Conservation (phyloP, 2,113 vertebrate genomes). For the Brachionichthys hirsutus region DNA sequence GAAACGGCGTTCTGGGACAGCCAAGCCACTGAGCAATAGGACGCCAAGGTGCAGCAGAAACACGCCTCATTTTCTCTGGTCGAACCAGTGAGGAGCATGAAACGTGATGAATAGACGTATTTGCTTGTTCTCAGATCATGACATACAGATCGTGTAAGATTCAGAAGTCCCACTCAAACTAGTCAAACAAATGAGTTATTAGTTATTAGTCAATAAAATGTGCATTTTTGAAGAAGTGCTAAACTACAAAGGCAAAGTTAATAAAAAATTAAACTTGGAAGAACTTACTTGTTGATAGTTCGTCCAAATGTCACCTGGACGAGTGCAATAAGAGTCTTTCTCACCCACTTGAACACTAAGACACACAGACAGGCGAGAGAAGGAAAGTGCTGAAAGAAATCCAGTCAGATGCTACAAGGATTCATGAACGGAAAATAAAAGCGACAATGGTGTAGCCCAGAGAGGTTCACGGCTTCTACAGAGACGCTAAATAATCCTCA, state of each 20-base stretch:
- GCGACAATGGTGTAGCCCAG: not conserved
- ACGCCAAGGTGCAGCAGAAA: too few relatives aligned
- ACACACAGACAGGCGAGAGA: conserved; percentile 6
- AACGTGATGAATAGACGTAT: too few relatives aligned
- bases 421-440: not conserved
- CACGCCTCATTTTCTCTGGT: too few relatives aligned
- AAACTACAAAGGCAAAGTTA: not conserved
- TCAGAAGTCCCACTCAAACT: too few relatives aligned
- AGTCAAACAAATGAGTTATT: too few relatives aligned
- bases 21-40: too few relatives aligned
- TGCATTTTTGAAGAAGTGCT: too few relatives aligned
- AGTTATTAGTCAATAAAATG: too few relatives aligned
- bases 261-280: not conserved
- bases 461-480: not conserved
- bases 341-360: conserved; percentile 99
- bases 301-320: conserved; percentile 99
- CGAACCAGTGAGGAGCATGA: too few relatives aligned
- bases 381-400: not conserved
- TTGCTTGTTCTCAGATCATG: not conserved
- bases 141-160: too few relatives aligned
- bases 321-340: conserved; percentile 98
- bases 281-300: conserved; percentile 98
- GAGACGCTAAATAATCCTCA: too few relatives aligned
- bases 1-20: too few relatives aligned
- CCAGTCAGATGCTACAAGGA: not conserved